Evolutionary conservation across 2,888 invertebrate genomes (phyloP), one percentile per base, ranked within the genome.

Genomic region (Chloroclysta siterata): DNA sequence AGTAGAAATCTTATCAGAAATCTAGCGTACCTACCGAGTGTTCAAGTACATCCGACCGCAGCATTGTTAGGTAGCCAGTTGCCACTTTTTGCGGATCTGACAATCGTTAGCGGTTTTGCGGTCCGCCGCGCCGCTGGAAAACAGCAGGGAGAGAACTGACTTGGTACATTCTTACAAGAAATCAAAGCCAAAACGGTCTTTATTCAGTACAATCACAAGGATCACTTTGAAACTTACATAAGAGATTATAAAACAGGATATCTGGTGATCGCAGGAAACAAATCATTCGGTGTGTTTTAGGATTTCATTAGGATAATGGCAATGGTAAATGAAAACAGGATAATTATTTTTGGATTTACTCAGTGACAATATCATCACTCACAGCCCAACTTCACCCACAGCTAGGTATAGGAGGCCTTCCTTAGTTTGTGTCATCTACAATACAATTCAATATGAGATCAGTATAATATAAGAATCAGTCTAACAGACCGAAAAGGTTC

Each of bases 101-200:
- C 76, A 70, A 72, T 80, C 69, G 77, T 76, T 79, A 76, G 84
- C 69, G 85, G 84, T 85, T 83, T 79, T 72, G 78, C 78, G 83
- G 81, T 82, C 71, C 67, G 71, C 66, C 69, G 74, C 17, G 11
- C 17, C 60, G 57, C 59, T 53, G 70, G 76, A 74, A 83, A 78
- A 75, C 17, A 22, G 29, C 72, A 63, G 63, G 64, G 68, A 42
- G 44, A 47, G 57, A 53, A 55, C 41, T 52, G 41, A 52, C 55
- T 60, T 48, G 33, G 29, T 42, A 14, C 14, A 15, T 14, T 33
- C 15, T 17, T 29, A 57, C 47, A 46, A 41, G 22, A 22, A 22
- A 22, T n/a, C n/a, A n/a, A n/a, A n/a, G n/a, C n/a, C n/a, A n/a
- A n/a, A n/a, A n/a, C n/a, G n/a, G n/a, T n/a, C n/a, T n/a, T n/a